Conservation (phyloP, 2,113 vertebrate genomes). For the Columbina picui region DNA sequence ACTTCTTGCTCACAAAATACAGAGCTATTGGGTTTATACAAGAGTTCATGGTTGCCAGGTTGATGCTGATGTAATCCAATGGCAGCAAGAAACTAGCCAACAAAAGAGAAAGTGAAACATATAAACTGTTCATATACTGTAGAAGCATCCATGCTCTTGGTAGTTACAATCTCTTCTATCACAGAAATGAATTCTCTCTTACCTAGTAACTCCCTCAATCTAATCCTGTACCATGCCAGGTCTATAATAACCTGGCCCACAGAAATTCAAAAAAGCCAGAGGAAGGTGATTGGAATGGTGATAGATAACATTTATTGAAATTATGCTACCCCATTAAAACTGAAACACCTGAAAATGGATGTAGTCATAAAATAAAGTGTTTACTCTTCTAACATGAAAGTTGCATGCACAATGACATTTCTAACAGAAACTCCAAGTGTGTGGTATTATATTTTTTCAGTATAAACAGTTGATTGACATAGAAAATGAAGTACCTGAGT, state of each 20-base stretch:
- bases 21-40: conserved; percentile 98
- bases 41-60: conserved; percentile 95
- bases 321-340: background rate
- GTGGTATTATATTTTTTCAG: background rate
- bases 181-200: background rate
- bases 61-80: conserved; percentile 91
- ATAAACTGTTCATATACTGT: background rate
- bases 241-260: background rate
- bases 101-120: conserved; percentile 20
- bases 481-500: conserved; percentile 79
- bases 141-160: background rate
- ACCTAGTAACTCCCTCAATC: background rate
- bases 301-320: background rate
- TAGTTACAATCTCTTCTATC: background rate
- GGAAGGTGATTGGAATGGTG: background rate
- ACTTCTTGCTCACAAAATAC: conserved; percentile 96
- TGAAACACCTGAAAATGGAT: background rate
- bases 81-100: conserved; percentile 88
- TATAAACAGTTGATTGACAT: background rate
- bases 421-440: background rate
- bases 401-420: background rate
- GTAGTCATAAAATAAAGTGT: background rate
- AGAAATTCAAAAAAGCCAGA: background rate
- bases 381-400: background rate
- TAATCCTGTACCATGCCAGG: background rate